These are phyloP conservation scores for Rhabdornis inornatus DNA, from an alignment of 2,113 vertebrate species.

Conservation along the genomic window DNA sequence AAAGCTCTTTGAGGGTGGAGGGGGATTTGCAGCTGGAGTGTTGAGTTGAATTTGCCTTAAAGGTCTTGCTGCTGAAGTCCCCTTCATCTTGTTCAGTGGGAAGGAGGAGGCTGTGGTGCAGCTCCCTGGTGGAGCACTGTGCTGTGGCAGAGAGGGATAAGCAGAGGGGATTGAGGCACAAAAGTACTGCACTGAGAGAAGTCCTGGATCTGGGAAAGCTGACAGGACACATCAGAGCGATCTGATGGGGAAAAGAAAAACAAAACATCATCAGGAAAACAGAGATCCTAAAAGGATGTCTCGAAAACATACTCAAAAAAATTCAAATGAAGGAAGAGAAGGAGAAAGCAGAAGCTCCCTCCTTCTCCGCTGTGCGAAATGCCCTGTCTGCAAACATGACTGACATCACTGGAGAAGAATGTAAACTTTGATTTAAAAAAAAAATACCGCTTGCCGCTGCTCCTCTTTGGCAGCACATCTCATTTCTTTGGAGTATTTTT, in stretches of 20 bases:
- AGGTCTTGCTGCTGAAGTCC: not conserved
- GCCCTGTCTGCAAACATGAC: slow-evolving; percentile 20
- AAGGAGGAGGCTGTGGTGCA: not conserved
- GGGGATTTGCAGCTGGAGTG: not conserved
- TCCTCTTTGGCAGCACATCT: slow-evolving; percentile 19
- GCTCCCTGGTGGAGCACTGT: not conserved
- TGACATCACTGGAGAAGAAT: slow-evolving; percentile 38
- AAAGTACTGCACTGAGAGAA: not conserved
- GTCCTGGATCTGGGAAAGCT: not conserved
- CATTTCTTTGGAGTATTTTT: slow-evolving; percentile 41
- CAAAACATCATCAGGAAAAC: not conserved
- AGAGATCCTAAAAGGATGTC: not conserved
- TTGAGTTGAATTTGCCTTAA: not conserved
- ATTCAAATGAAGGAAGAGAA: not conserved
- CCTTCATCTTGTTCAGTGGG: not conserved
- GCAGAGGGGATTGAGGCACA: not conserved
- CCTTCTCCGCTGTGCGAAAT: fast-evolving
- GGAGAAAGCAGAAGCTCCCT: not conserved
- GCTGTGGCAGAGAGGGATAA: fast-evolving
- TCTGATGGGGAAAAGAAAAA: not conserved
- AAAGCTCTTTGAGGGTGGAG: not conserved
- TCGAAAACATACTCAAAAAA: not conserved
- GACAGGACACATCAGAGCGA: not conserved
- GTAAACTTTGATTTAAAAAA: slow-evolving; percentile 38
- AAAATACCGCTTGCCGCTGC: not conserved